These are phyloP conservation scores for Platerodrilus igneus DNA, from an alignment of 2,888 invertebrate genomes.

Conservation along the genomic window DNA sequence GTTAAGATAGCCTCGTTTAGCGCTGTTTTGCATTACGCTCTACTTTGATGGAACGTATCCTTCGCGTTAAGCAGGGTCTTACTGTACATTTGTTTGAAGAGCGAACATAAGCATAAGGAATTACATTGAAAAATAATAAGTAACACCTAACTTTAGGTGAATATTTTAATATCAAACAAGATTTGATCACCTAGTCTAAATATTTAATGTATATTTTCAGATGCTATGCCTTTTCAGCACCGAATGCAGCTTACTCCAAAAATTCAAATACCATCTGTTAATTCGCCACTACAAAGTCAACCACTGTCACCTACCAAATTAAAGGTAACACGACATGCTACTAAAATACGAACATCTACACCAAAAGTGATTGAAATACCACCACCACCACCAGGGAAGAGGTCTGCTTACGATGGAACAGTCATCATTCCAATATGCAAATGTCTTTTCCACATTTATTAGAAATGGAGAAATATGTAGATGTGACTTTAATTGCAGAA, in stretches of 20 bases:
- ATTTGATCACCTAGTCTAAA: too few relatives aligned
- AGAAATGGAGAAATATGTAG: constrained; percentile 52
- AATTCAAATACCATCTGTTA: constrained; percentile 10
- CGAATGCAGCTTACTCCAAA: constrained; percentile 21
- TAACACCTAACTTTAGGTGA: too few relatives aligned
- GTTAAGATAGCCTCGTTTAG: too few relatives aligned
- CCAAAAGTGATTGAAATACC: constrained; percentile 12
- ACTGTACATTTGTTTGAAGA: too few relatives aligned
- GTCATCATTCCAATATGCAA: constrained; percentile 54
- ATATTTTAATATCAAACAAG: too few relatives aligned
- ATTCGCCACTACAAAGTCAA: constrained; percentile 34
- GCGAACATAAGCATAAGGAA: too few relatives aligned
- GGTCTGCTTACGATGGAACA: constrained; percentile 54
- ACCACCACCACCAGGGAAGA: constrained; percentile 36
- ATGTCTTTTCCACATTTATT: constrained; percentile 51
- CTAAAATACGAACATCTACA: constrained; percentile 18
- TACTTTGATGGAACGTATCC: too few relatives aligned
- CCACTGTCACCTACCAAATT: constrained; percentile 42
- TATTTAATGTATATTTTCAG: too few relatives aligned
- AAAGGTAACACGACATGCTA: constrained; percentile 38
- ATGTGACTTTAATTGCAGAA: constrained; percentile 54
- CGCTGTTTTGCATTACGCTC: too few relatives aligned
- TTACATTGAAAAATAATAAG: too few relatives aligned
- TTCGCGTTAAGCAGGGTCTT: too few relatives aligned
- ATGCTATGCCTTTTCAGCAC: constrained; percentile 40